A percentile compares a stretch with the other conserved stretches of the same genome.
Evolutionary conservation across 2,797 vertebrate species (phyloP).

Genomic region (Tokudaia tokunoshimensis): DNA sequence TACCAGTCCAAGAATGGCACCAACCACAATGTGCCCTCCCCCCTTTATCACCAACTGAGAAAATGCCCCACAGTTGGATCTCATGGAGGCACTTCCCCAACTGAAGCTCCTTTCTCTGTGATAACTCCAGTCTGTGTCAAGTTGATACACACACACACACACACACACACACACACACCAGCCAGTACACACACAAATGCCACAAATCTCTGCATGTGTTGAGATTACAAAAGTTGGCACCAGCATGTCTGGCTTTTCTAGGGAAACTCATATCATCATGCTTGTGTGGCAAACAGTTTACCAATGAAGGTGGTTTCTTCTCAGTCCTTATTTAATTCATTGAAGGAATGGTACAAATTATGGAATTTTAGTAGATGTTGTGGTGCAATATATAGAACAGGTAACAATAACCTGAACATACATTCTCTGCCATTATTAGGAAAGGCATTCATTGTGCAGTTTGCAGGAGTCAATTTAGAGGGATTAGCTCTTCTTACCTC

Average conservation of each 20-base stretch:
- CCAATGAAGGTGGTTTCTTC: neutral
- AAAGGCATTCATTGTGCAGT: neutral
- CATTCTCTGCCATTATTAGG: neutral
- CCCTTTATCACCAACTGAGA: no score
- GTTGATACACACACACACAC: no score
- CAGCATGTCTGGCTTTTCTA: neutral
- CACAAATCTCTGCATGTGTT: neutral
- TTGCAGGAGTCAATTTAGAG: neutral
- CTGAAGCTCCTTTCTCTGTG: no score
- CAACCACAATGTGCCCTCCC: no score
- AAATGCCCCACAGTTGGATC: no score
- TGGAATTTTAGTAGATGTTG: neutral
- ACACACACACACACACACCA: no score
- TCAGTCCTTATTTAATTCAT: neutral
- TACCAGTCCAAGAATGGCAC: no score
- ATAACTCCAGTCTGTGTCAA: no score
- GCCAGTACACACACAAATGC: neutral
- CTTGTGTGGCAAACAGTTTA: neutral
- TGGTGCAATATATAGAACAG: neutral
- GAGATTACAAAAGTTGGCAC: neutral
- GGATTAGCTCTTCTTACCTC: neutral
- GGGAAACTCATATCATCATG: neutral
- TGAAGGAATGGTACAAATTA: neutral
- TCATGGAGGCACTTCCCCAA: no score
- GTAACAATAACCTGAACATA: neutral